These are phyloP conservation scores for Cryptocheilus praepositus DNA, from an alignment of 2,888 invertebrate genomes.

Conservation along the genomic window DNA sequence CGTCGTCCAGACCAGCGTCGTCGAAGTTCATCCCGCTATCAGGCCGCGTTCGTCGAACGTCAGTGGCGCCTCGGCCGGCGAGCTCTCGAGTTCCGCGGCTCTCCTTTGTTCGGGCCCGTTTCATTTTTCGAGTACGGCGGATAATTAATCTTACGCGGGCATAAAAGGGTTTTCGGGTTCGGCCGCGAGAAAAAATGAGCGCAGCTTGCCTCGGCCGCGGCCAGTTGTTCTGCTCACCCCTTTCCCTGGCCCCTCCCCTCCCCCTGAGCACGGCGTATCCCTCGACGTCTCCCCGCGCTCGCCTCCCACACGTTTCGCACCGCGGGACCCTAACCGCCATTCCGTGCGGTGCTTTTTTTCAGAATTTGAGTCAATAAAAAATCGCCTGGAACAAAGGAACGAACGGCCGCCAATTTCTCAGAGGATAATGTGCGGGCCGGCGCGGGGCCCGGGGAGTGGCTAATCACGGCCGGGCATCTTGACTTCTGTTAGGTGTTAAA, in stretches of 20 bases:
- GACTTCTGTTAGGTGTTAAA: slow-evolving; percentile 71
- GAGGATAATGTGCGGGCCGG: slow-evolving; percentile 62
- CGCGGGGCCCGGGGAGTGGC: slow-evolving; percentile 35
- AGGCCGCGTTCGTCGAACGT: not conserved
- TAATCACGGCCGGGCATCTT: slow-evolving; percentile 66
- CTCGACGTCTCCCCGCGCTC: slow-evolving; percentile 49
- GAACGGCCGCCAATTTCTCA: slow-evolving; percentile 68
- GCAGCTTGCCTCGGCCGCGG: slow-evolving; percentile 54
- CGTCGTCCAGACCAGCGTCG: too few species aligned
- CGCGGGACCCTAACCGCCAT: slow-evolving; percentile 48
- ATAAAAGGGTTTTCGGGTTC: slow-evolving; percentile 74
- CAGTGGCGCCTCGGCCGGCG: slow-evolving; percentile 25
- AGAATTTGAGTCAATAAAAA: slow-evolving; percentile 69
- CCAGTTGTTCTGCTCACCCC: slow-evolving; percentile 57
- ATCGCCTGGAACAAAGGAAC: slow-evolving; percentile 67
- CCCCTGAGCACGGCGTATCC: slow-evolving; percentile 16
- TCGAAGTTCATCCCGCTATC: too few species aligned
- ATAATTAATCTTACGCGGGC: slow-evolving; percentile 73
- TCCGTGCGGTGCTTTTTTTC: slow-evolving; percentile 52
- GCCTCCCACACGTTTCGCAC: slow-evolving; percentile 57
- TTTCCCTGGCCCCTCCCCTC: slow-evolving; percentile 36
- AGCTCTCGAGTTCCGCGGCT: slow-evolving; percentile 43
- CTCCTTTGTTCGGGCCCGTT: slow-evolving; percentile 59
- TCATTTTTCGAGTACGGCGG: slow-evolving; percentile 73
- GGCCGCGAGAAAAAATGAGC: slow-evolving; percentile 73